phyloP scores from a whole-genome alignment of 2,797 vertebrate genomes.

The Gobionotothen gibberifrons region DNA sequence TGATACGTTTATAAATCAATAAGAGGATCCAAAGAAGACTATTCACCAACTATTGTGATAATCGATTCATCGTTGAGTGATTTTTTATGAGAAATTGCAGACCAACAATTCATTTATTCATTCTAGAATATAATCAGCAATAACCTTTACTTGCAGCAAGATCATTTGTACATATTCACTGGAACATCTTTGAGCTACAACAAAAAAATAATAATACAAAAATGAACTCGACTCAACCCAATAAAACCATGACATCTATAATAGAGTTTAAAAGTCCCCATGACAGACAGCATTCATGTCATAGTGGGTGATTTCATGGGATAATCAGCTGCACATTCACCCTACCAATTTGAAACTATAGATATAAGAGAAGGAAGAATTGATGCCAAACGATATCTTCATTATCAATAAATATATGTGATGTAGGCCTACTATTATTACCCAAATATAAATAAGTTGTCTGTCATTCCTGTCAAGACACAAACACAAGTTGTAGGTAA shows the following conservation, averaged over 20 bases:
- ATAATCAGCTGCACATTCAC: neutral
- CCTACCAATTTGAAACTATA: neutral
- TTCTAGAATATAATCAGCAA: no score
- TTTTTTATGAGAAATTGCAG: no score
- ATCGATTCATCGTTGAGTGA: no score
- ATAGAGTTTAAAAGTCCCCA: neutral
- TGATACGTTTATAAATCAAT: no score
- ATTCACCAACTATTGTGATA: no score
- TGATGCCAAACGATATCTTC: neutral
- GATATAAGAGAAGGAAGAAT: neutral
- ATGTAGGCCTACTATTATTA: neutral
- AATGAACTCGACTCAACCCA: neutral
- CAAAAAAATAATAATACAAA: neutral
- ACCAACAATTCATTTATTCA: no score
- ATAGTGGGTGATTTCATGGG: neutral
- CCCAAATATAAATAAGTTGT: neutral
- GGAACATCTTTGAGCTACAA: neutral
- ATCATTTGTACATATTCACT: neutral
- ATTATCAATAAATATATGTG: neutral
- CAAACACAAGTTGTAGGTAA: neutral
- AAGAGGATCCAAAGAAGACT: no score
- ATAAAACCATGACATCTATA: constrained; percentile 11
- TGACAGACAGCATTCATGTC: constrained; percentile 15
- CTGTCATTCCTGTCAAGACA: neutral
- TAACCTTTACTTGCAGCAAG: no score